A percentile compares a stretch with the other conserved stretches of the same genome.
Conservation (phyloP, 1,140 invertebrate genomes). For the Caenorhabditis remanei region DNA sequence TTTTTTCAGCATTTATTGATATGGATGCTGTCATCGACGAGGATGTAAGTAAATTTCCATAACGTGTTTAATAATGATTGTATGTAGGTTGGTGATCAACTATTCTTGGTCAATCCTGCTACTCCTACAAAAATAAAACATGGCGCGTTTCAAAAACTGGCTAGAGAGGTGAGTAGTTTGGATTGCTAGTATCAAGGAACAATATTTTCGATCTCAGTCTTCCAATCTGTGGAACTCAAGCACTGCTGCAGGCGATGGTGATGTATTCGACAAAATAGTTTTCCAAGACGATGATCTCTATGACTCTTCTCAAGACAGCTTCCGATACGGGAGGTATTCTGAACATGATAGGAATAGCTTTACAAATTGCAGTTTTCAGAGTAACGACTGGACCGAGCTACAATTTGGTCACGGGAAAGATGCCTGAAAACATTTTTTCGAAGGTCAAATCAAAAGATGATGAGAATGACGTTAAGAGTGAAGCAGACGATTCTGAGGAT, state of each 20-base stretch:
- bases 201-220: background rate
- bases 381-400: background rate
- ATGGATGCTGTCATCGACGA: too few species aligned
- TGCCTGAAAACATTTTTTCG: background rate
- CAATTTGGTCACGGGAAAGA: slow-evolving; percentile 31
- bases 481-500: background rate
- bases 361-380: background rate
- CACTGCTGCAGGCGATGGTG: background rate
- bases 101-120: background rate
- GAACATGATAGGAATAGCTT: background rate
- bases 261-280: slow-evolving; percentile 8
- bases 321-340: background rate
- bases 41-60: too few species aligned
- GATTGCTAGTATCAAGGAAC: too few species aligned
- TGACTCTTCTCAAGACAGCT: background rate
- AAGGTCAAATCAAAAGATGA: background rate
- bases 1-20: too few species aligned
- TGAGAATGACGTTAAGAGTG: background rate
- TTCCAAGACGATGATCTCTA: slow-evolving; percentile 5
- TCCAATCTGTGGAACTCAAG: background rate
- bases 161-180: too few species aligned
- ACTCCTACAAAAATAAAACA: too few species aligned
- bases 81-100: background rate
- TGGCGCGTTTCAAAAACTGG: too few species aligned
- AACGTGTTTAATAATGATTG: too few species aligned